Base-by-base conservation (phyloP, 2,113 vertebrate genomes). In the Conger conger region DNA sequence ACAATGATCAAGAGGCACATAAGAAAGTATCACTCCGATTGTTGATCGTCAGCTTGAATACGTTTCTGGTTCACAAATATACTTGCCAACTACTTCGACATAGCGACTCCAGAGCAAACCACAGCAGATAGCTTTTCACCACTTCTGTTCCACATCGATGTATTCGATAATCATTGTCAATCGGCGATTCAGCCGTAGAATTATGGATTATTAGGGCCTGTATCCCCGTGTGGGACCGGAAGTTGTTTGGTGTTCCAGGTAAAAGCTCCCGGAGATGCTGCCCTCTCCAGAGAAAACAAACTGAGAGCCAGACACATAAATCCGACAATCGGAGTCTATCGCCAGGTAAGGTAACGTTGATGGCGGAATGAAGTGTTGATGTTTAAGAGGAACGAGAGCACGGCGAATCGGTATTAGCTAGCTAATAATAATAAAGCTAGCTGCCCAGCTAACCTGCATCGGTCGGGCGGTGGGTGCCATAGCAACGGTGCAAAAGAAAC, bases 211-310 rank as follows among this genome's bases (percentile, higher is more conserved):
- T 89, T 91, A 86, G 87, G 87, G 93, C 91, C 94, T 95, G 92
- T 89, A 93, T 93, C 93, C 93, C 93, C 92, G 93, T 93, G 94
- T 94, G 92, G 94, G 93, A 93, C 95, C 95, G 95, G 94, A 96
- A 95, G 94, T 94, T 94, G 91, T 95, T 94, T 91, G 92, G 94
- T 93, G 91, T 93, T 94, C 93, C 94, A 95, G 94, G 93, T 94
- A 94, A 91, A 94, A 93, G 92, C 93, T 94, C 92, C 93, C 90
- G 93, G 94, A 94, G 94, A 95, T 95, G 94, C 94, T 95, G 93
- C 93, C 91, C 93, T 94, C 94, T 94, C 93, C 89, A 90, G 94
- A 94, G 93, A 94, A 94, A 95, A 95, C 94, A 94, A 96, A 94
- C 92, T 91, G 92, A 91, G 79, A 91, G 88, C 89, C 91, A 89